phyloP scores from a whole-genome alignment of 2,888 invertebrate genomes.

The Drosophila formosana region DNA sequence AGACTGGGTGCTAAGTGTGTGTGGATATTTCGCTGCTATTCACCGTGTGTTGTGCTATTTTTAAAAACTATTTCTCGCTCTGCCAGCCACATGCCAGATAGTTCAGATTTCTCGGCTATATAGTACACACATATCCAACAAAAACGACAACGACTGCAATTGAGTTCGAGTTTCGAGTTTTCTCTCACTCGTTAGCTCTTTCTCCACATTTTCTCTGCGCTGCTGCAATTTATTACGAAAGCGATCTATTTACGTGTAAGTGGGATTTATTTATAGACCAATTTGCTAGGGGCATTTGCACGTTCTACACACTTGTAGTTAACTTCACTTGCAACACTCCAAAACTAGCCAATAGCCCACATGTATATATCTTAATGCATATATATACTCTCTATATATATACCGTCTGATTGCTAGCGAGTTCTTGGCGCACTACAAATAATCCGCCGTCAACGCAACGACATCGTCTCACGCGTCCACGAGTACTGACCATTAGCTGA shows the following conservation, averaged over 20 bases:
- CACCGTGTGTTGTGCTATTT: conserved; percentile 61
- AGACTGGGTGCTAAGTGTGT: conserved; percentile 35
- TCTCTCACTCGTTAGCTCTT: conserved; percentile 8
- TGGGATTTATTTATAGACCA: conserved; percentile 61
- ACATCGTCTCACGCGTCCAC: conserved; percentile 78
- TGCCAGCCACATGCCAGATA: conserved; percentile 48
- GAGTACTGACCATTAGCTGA: conserved; percentile 55
- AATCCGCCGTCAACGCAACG: conserved; percentile 76
- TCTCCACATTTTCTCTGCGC: conserved; percentile 15
- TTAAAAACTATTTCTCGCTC: conserved; percentile 68
- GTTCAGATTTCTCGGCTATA: conserved; percentile 52
- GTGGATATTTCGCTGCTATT: conserved; percentile 54
- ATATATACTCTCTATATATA: conserved; percentile 12
- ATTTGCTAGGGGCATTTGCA: conserved; percentile 47
- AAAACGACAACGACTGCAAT: background rate
- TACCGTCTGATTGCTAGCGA: conserved; percentile 61
- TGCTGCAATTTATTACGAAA: conserved; percentile 61
- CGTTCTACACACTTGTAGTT: conserved; percentile 12
- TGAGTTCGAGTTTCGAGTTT: conserved; percentile 44
- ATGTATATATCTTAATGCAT: background rate
- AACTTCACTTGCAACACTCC: conserved; percentile 44
- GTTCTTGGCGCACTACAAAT: conserved; percentile 59
- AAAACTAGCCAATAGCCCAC: background rate
- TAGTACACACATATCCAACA: conserved; percentile 19
- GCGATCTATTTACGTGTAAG: conserved; percentile 48